Evolutionary conservation across 1,140 invertebrate genomes (phyloP).

Genomic region (Hormaphis cornu): DNA sequence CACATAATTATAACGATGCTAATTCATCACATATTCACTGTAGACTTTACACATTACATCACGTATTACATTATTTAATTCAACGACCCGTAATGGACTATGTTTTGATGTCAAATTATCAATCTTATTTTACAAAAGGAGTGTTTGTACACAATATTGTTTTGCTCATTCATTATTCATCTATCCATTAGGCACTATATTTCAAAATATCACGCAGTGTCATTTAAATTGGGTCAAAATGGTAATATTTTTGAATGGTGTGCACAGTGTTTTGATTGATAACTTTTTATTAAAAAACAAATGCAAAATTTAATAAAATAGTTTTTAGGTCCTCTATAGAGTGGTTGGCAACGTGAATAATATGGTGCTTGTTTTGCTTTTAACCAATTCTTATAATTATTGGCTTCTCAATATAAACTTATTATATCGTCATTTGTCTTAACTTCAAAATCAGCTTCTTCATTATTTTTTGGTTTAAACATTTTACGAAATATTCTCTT

Average conservation of each 20-base stretch:
- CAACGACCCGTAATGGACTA: background rate
- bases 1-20: too few relatives aligned
- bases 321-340: too few relatives aligned
- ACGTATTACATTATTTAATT: background rate
- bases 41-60: background rate
- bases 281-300: background rate
- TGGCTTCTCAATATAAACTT: too few relatives aligned
- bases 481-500: too few relatives aligned
- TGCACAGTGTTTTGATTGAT: background rate
- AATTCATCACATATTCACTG: too few relatives aligned
- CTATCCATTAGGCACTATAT: background rate
- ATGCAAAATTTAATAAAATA: too few relatives aligned
- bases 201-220: background rate
- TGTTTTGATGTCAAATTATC: background rate
- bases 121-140: background rate
- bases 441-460: too few relatives aligned
- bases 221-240: background rate
- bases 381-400: too few relatives aligned
- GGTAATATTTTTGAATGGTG: background rate
- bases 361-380: too few relatives aligned
- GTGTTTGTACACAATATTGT: background rate
- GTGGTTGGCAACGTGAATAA: too few relatives aligned
- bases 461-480: too few relatives aligned
- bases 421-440: too few relatives aligned
- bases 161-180: constrained; percentile 6